A percentile compares a stretch with the other conserved stretches of the same genome.
phyloP scores from a whole-genome alignment of 2,113 vertebrate genomes.

The Desmodus rotundus region DNA sequence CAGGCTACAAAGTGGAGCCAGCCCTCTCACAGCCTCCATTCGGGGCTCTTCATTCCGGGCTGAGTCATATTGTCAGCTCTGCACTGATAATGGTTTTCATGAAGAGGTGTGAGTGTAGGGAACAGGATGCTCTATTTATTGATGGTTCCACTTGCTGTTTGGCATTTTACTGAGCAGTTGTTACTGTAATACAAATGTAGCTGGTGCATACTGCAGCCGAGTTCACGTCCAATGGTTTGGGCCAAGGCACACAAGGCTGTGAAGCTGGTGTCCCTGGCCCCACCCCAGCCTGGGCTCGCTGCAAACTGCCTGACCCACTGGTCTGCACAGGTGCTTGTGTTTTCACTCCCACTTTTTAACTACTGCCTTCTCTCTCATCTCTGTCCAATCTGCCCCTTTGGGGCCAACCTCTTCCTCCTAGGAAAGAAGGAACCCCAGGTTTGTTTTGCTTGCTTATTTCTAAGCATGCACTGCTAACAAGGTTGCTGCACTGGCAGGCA shows the following conservation, averaged over 20 bases:
- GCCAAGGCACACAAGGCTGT: accelerated
- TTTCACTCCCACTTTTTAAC: background rate
- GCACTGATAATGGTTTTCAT: background rate
- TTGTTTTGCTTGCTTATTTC: background rate
- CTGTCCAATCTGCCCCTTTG: background rate
- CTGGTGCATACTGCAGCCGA: background rate
- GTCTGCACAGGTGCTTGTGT: background rate
- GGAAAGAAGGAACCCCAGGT: background rate
- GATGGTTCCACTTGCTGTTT: background rate
- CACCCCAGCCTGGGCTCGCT: accelerated
- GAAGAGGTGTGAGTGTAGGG: background rate
- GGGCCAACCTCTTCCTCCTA: background rate
- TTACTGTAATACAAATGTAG: background rate
- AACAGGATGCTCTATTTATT: conserved; percentile 14
- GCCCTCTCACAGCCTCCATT: background rate
- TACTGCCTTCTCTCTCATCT: background rate
- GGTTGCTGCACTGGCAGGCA: background rate
- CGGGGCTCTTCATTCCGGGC: background rate
- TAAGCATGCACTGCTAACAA: background rate
- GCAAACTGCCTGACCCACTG: background rate
- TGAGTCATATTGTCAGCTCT: background rate
- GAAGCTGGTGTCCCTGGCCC: background rate
- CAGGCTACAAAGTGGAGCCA: background rate
- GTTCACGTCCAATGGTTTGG: background rate
- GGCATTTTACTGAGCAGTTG: background rate